These are phyloP conservation scores for Blera fallax DNA, from an alignment of 2,888 invertebrate species.

Conservation along the genomic window DNA sequence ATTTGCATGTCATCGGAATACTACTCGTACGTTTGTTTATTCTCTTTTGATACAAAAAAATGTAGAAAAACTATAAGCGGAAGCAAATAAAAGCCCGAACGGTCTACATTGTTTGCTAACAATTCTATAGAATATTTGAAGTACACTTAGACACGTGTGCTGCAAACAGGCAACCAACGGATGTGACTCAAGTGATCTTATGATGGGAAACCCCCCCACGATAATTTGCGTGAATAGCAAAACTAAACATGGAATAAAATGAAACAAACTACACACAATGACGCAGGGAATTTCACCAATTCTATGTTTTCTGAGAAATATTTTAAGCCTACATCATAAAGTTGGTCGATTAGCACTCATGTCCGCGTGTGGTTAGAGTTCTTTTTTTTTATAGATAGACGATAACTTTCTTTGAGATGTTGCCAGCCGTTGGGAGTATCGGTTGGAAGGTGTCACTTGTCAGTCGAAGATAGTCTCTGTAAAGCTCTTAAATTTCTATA, in stretches of 20 bases:
- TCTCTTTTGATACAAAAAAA: too few relatives aligned
- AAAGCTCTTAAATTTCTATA: too few relatives aligned
- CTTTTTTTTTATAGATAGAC: neutral
- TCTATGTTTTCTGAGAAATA: neutral
- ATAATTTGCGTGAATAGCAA: neutral
- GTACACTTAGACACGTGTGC: neutral
- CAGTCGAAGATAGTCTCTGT: too few relatives aligned
- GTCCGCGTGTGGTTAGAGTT: neutral
- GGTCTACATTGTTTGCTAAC: neutral
- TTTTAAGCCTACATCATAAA: neutral
- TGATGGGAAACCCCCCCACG: neutral
- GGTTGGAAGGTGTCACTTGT: too few relatives aligned
- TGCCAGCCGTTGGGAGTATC: too few relatives aligned
- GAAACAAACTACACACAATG: neutral
- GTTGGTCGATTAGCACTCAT: neutral
- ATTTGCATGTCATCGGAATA: conserved; percentile 16
- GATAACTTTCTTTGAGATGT: neutral
- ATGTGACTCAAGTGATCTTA: conserved; percentile 9
- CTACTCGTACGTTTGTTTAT: neutral
- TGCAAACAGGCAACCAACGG: neutral
- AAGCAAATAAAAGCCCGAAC: neutral
- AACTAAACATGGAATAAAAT: neutral
- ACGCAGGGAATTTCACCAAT: neutral
- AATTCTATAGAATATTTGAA: neutral
- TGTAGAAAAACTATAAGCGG: neutral